Conservation (phyloP, 2,888 invertebrate species). For the Papilio protenor region DNA sequence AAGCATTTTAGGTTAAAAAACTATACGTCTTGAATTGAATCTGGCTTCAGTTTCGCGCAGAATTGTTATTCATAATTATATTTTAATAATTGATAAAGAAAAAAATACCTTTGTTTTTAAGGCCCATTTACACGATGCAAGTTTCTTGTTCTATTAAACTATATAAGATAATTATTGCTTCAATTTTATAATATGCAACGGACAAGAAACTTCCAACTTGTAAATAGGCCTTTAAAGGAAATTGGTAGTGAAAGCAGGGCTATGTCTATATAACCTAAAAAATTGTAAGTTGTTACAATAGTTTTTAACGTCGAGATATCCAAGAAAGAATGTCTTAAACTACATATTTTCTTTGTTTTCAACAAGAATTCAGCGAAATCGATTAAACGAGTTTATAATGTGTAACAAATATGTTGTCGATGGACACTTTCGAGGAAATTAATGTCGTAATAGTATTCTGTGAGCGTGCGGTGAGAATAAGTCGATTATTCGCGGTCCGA, state of each 20-base stretch:
- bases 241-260: too few relatives aligned
- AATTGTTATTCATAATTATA: too few relatives aligned
- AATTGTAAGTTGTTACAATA: not conserved
- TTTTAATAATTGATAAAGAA: too few relatives aligned
- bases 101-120: too few relatives aligned
- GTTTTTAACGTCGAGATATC: not conserved
- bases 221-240: too few relatives aligned
- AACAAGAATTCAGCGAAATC: not conserved
- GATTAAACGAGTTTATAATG: constrained; percentile 3
- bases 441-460: constrained; percentile 55
- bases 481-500: constrained; percentile 60
- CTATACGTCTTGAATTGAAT: not conserved
- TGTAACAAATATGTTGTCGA: constrained; percentile 18
- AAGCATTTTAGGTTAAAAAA: not conserved
- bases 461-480: constrained; percentile 52
- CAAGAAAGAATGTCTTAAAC: not conserved
- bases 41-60: not conserved
- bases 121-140: too few relatives aligned
- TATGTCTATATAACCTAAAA: not conserved
- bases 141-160: too few relatives aligned
- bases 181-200: too few relatives aligned
- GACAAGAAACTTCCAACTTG: too few relatives aligned
- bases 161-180: too few relatives aligned
- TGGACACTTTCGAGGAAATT: constrained; percentile 39
- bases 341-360: not conserved